A percentile compares a stretch with the other conserved stretches of the same genome.
Evolutionary conservation across 2,888 invertebrate genomes (phyloP).

Genomic region (Zhuqinia jingwanae): DNA sequence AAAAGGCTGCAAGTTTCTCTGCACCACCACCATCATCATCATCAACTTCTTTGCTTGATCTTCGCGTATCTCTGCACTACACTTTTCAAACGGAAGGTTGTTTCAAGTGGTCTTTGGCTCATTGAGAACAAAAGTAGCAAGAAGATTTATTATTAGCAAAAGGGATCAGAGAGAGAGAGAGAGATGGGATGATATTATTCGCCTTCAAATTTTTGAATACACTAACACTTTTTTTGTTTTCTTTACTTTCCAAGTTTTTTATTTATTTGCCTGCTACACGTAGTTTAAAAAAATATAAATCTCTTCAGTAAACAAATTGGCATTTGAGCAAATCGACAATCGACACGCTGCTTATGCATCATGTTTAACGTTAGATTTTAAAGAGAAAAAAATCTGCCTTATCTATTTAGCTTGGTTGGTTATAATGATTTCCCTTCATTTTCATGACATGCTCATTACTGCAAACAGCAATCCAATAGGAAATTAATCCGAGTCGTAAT

Average conservation of each 20-base stretch:
- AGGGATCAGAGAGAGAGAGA: not conserved
- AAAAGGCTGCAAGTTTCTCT: not conserved
- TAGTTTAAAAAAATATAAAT: no score
- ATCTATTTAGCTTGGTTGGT: not conserved
- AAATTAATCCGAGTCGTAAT: no score
- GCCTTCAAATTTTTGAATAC: not conserved
- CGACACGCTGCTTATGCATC: not conserved
- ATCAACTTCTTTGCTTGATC: not conserved
- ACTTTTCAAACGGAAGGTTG: not conserved
- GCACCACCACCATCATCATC: not conserved
- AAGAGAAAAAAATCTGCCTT: not conserved
- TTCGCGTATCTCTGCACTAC: not conserved
- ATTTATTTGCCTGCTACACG: not conserved
- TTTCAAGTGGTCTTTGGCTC: constrained; percentile 45
- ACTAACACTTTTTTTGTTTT: not conserved
- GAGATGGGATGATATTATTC: not conserved
- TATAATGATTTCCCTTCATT: constrained; percentile 26
- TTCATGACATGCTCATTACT: constrained; percentile 49
- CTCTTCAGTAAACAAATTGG: constrained; percentile 11
- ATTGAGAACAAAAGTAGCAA: constrained; percentile 28
- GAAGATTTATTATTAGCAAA: constrained; percentile 31
- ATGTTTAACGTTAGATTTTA: not conserved
- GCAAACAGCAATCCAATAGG: not conserved
- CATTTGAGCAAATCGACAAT: not conserved
- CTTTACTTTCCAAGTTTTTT: not conserved